Conservation (phyloP, 1,140 invertebrate genomes). For the Zelostemma sp. region DNA sequence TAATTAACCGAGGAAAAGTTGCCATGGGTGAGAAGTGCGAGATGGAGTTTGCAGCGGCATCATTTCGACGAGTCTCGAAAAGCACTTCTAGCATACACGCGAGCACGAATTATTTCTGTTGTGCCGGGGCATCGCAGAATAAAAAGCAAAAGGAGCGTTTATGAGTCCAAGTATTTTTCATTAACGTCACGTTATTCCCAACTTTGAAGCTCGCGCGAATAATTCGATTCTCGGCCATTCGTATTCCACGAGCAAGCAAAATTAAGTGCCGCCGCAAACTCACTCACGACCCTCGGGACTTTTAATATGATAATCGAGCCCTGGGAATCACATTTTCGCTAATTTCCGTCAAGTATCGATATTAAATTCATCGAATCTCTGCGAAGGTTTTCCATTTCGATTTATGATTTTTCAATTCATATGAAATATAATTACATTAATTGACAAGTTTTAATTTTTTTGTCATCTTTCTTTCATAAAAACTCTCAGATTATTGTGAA, state of each 20-base stretch:
- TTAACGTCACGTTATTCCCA: neutral
- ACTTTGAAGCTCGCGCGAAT: conserved; percentile 1
- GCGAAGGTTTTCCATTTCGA: too few species aligned
- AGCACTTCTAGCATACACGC: conserved; percentile 12
- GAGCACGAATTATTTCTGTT: conserved; percentile 18
- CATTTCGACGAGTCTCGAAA: conserved; percentile 1
- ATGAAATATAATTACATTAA: too few species aligned
- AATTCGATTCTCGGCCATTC: conserved; percentile 4
- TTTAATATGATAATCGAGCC: neutral
- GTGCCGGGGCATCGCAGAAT: neutral
- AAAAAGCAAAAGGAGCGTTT: neutral
- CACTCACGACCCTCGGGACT: neutral
- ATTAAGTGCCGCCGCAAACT: neutral
- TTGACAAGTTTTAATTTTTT: too few species aligned
- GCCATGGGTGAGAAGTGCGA: conserved; percentile 26
- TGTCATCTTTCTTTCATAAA: too few species aligned
- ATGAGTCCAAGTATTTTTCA: neutral
- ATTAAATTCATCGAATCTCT: too few species aligned
- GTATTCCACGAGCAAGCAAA: neutral
- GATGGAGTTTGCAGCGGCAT: conserved; percentile 10
- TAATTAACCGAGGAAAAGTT: conserved; percentile 33
- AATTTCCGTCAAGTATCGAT: too few species aligned
- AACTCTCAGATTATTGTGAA: too few species aligned
- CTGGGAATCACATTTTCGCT: too few species aligned
- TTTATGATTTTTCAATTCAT: too few species aligned